Evolutionary conservation across 2,888 invertebrate genomes (phyloP).

Genomic region (Saturnia japonica): DNA sequence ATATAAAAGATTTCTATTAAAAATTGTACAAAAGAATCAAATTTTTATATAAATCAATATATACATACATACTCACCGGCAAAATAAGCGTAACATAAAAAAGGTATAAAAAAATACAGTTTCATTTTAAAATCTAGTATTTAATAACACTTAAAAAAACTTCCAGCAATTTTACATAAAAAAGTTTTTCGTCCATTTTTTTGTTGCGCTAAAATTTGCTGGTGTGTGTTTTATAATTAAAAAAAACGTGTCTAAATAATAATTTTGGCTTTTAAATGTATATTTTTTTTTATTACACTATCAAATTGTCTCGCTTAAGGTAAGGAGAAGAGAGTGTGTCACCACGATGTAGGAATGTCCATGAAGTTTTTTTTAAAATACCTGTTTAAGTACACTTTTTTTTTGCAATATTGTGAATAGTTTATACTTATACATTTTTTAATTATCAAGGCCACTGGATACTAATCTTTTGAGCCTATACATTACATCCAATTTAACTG

Average conservation of each 20-base stretch:
- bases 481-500: no score
- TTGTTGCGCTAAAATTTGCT: no score
- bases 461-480: no score
- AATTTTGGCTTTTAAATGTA: neutral
- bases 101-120: no score
- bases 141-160: no score
- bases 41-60: conserved; percentile 10
- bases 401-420: neutral
- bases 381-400: neutral
- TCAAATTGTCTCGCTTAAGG: no score
- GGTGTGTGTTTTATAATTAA: neutral
- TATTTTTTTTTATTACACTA: neutral
- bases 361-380: neutral
- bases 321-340: neutral
- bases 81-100: no score
- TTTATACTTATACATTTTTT: no score
- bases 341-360: neutral
- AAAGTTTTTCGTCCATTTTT: no score
- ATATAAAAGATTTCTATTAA: conserved; percentile 2
- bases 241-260: neutral
- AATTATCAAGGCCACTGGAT: no score
- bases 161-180: no score
- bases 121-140: no score
- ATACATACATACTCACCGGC: neutral
- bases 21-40: conserved; percentile 8